phyloP scores from a whole-genome alignment of 2,888 invertebrate genomes.

The Drymonia ruficornis region DNA sequence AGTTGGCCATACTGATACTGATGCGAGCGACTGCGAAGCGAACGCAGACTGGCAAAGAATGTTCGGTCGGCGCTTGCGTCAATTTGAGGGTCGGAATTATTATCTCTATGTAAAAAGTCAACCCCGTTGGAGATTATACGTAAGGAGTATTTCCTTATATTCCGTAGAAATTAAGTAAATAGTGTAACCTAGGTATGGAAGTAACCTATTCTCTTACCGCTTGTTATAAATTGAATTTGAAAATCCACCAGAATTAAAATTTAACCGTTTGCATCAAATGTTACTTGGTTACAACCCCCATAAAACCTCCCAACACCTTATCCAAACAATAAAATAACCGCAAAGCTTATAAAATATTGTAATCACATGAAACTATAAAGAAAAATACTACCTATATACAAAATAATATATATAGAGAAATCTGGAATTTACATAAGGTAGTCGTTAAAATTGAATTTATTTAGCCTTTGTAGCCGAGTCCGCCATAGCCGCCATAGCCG shows the following conservation, averaged over 20 bases:
- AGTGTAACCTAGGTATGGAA: too few species aligned
- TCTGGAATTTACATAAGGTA: constrained; percentile 6
- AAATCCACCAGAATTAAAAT: background rate
- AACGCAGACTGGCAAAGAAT: too few species aligned
- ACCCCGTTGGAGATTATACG: too few species aligned
- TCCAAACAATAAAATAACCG: background rate
- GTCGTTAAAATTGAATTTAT: background rate
- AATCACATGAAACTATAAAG: constrained; percentile 19
- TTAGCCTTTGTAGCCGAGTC: constrained; percentile 32
- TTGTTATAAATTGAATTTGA: background rate
- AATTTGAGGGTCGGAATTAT: too few species aligned
- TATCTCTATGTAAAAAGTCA: too few species aligned
- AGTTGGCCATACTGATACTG: too few species aligned
- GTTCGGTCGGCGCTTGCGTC: too few species aligned
- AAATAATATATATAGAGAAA: constrained; percentile 11
- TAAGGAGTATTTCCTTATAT: too few species aligned
- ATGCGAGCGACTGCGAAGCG: too few species aligned
- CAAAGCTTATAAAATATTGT: constrained; percentile 15
- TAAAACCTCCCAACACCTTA: background rate
- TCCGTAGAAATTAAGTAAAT: too few species aligned
- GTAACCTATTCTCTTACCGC: background rate
- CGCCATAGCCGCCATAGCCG: constrained; percentile 27
- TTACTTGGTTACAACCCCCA: background rate
- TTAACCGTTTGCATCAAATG: background rate
- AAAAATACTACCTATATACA: constrained; percentile 23